Evolutionary conservation across 2,888 invertebrate species (phyloP), one percentile per base, ranked within the genome.

Genomic region (Eristalis intricaria): DNA sequence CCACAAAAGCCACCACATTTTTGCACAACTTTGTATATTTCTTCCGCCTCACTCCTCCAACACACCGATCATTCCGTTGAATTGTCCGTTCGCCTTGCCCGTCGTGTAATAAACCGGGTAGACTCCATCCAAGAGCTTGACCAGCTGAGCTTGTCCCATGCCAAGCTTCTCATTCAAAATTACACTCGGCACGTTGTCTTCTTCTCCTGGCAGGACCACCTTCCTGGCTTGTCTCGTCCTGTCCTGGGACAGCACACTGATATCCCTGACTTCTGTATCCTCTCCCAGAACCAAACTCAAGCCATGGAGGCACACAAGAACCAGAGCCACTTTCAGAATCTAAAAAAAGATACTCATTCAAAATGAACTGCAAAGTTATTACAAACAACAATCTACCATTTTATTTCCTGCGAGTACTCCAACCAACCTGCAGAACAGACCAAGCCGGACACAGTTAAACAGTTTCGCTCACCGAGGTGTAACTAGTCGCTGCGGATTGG

Each of bases 21-120:
- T 4, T 19, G 19, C n/a, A 43, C 43, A 43, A 15, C 5, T 43
- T 15, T 19, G 1, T 43, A n/a, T 4, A 43, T 43, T 43, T 43
- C n/a, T 15, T 40, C 40, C 4, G n/a, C 43, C 50, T 50, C 50
- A 19, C 19, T 50, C 19, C 15, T 86, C 69, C 32, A 90, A 82
- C 35, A 91, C 22, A 8, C 89, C 90, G 22, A 91, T 91, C 86
- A 86, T 90, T 0, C 90, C 90, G 80, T 90, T 90, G 77, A 91
- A 91, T 75, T 89, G 89, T 13, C 91, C 91, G 89, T 91, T 91
- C 3, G 90, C 90, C 84, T 89, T 89, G 19, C 91, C 90, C 1
- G 90, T 89, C 76, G 90, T 90, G 63, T 90, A 91, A 71, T 89
- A 90, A 64, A 90, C 90, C 0, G 91, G 90, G 88, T 91, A 90